Conservation (phyloP, 2,888 invertebrate species). For the Papilio demoleus region DNA sequence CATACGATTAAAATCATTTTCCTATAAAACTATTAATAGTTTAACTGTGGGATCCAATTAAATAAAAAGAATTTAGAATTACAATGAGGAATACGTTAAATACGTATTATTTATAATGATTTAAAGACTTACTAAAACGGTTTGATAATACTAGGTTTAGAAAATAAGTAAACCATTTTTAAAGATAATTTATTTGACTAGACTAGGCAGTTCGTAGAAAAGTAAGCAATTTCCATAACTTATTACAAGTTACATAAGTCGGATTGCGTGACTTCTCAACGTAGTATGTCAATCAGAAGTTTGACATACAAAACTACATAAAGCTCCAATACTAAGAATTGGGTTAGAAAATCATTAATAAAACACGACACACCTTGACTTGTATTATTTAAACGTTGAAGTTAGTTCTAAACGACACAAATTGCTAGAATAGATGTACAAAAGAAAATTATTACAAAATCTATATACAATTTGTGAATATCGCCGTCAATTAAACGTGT, state of each 20-base stretch:
- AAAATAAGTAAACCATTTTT: background rate
- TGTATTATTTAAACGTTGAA: constrained; percentile 28
- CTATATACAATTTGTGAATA: too few species aligned
- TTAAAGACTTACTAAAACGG: too few species aligned
- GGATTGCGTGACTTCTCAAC: constrained; percentile 44
- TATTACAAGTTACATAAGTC: constrained; percentile 33
- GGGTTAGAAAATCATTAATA: constrained; percentile 47
- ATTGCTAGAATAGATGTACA: background rate
- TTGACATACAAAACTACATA: constrained; percentile 47
- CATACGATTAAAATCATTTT: too few species aligned
- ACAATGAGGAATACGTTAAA: too few species aligned
- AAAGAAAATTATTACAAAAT: too few species aligned
- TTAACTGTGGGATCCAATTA: too few species aligned
- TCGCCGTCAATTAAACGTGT: too few species aligned
- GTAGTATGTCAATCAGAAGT: constrained; percentile 55
- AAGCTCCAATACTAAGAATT: constrained; percentile 45
- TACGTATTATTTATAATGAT: too few species aligned
- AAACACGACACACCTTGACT: constrained; percentile 38
- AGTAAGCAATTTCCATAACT: constrained; percentile 8
- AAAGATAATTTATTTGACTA: background rate
- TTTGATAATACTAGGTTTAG: background rate
- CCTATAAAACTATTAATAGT: too few species aligned
- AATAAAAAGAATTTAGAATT: too few species aligned
- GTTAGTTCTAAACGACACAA: constrained; percentile 8
- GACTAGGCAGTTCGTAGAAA: constrained; percentile 9